Conservation (phyloP, 2,113 vertebrate genomes). For the Ranitomeya variabilis region DNA sequence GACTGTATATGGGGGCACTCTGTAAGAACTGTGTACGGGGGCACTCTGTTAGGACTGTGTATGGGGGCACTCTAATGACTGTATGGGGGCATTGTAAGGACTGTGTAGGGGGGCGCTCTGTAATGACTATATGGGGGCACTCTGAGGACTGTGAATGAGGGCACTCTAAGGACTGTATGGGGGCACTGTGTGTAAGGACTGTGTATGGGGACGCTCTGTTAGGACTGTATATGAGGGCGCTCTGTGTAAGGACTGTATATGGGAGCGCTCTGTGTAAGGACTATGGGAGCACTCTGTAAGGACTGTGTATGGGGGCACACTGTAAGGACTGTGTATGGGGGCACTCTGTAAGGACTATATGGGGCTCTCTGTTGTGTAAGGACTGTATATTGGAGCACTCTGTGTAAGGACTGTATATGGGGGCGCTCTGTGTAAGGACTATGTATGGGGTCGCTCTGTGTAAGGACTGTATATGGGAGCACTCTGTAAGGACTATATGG, state of each 20-base stretch:
- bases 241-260: background rate
- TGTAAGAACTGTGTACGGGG: background rate
- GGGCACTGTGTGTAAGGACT: background rate
- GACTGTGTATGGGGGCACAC: too few species aligned
- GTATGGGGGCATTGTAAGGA: background rate
- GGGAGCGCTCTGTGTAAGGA: background rate
- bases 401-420: background rate
- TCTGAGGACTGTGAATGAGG: too few species aligned
- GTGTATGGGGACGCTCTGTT: background rate
- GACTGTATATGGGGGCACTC: background rate
- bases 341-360: background rate
- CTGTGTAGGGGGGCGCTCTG: too few species aligned
- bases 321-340: too few species aligned
- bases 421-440: too few species aligned
- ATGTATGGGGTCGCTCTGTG: too few species aligned
- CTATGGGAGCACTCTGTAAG: background rate
- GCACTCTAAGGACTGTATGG: too few species aligned
- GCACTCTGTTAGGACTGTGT: background rate
- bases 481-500: background rate
- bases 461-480: background rate
- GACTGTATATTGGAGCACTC: too few species aligned
- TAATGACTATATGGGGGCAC: too few species aligned
- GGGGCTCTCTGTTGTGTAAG: background rate
- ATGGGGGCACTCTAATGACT: too few species aligned
- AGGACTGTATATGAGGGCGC: too few species aligned